These are phyloP conservation scores for Parambassis ranga DNA, from an alignment of 2,797 vertebrate genomes.

Conservation along the genomic window DNA sequence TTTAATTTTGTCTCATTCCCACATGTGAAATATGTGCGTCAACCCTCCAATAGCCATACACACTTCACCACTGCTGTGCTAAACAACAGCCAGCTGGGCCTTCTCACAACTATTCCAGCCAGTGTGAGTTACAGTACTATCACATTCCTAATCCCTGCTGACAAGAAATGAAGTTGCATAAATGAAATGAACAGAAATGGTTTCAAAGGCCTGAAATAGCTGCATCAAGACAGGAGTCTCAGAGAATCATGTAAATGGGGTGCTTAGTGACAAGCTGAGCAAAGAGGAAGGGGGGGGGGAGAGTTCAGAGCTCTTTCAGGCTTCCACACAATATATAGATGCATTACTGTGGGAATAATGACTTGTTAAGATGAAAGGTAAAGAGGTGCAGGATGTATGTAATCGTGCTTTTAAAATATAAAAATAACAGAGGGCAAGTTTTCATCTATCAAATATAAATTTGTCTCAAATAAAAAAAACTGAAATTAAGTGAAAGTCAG, in stretches of 20 bases:
- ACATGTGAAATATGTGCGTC: too few relatives aligned
- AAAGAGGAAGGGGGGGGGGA: not conserved
- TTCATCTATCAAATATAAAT: too few relatives aligned
- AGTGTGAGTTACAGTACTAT: conserved; percentile 44
- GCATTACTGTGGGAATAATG: conserved; percentile 24
- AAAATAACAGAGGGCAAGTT: too few relatives aligned
- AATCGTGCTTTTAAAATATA: not conserved
- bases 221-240: conserved; percentile 52
- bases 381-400: not conserved
- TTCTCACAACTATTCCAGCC: conserved; percentile 54
- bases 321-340: conserved; percentile 34
- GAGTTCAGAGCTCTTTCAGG: conserved; percentile 38
- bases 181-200: conserved; percentile 58
- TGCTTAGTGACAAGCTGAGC: conserved; percentile 49
- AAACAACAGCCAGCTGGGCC: conserved; percentile 45
- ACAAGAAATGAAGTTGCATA: conserved; percentile 55
- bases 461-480: too few relatives aligned
- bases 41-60: not conserved
- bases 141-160: conserved; percentile 56
- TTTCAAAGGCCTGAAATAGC: conserved; percentile 63
- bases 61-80: not conserved
- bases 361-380: conserved; percentile 17
- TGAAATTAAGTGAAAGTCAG: too few relatives aligned
- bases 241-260: conserved; percentile 62
- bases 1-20: too few relatives aligned